Percentiles rank a stretch among this genome's conserved stretches.
These are phyloP conservation scores for Aspiorhynchus laticeps DNA, from an alignment of 2,113 vertebrate species.

Conservation along the genomic window DNA sequence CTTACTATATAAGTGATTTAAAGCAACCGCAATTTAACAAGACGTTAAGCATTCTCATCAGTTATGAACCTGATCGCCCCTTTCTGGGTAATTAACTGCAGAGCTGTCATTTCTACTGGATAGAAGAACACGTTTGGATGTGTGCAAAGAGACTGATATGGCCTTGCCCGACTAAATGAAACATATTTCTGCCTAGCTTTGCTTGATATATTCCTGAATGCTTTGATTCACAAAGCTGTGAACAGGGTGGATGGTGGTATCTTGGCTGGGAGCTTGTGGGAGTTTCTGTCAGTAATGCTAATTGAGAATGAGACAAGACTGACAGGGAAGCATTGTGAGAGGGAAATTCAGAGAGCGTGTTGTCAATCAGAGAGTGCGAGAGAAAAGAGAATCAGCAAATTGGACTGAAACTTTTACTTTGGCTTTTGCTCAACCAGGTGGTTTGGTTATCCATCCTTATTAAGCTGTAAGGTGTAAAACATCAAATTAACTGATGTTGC, in stretches of 20 bases:
- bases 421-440: background rate
- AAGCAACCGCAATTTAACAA: constrained; percentile 21
- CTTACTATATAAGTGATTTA: constrained; percentile 23
- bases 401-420: background rate
- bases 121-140: background rate
- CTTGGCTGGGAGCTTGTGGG: background rate
- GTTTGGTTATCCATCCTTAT: background rate
- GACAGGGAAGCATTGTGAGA: background rate
- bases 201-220: background rate
- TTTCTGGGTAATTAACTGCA: constrained; percentile 26
- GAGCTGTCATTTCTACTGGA: constrained; percentile 1
- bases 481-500: background rate
- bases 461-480: background rate
- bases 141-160: background rate
- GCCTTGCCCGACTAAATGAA: background rate
- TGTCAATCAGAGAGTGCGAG: background rate
- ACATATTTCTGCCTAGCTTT: background rate
- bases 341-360: background rate
- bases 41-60: constrained; percentile 13
- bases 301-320: constrained; percentile 1
- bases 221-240: background rate
- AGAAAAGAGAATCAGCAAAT: background rate
- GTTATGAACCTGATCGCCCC: background rate
- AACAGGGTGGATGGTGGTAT: background rate
- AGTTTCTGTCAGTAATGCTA: constrained; percentile 20